A percentile compares a stretch with the other conserved stretches of the same genome.
These are phyloP conservation scores for Bubo blakistoni DNA, from an alignment of 2,113 vertebrate genomes.

Conservation along the genomic window DNA sequence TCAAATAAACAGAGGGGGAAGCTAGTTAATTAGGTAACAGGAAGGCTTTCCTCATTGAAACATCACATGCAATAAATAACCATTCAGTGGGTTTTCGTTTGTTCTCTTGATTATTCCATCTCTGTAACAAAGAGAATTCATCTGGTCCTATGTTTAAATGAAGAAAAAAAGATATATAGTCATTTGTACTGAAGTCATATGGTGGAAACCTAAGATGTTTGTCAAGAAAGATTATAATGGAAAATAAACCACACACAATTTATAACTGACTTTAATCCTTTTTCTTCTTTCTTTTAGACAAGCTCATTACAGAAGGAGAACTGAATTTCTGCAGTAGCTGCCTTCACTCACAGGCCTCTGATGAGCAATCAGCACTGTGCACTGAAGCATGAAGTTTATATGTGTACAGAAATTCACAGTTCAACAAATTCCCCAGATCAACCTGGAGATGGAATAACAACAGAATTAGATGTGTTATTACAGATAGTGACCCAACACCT, in stretches of 20 bases:
- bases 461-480: slow-evolving; percentile 65
- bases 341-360: slow-evolving; percentile 28
- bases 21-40: background rate
- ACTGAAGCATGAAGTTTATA: slow-evolving; percentile 54
- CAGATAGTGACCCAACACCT: slow-evolving; percentile 56
- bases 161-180: background rate
- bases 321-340: slow-evolving; percentile 39
- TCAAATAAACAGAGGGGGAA: background rate
- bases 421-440: slow-evolving; percentile 59
- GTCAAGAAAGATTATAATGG: background rate
- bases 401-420: slow-evolving; percentile 56
- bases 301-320: slow-evolving; percentile 51
- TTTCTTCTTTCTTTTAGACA: slow-evolving; percentile 42
- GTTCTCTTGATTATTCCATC: background rate
- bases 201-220: background rate
- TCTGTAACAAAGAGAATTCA: background rate
- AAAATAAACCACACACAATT: slow-evolving; percentile 31
- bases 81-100: background rate
- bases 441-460: slow-evolving; percentile 46
- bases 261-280: slow-evolving; percentile 29
- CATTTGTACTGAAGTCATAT: background rate
- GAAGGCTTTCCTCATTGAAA: background rate
- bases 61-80: background rate
- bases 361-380: slow-evolving; percentile 61
- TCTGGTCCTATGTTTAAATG: background rate